Percentiles rank a stretch among this genome's conserved stretches.
Conservation (phyloP, 2,797 vertebrate species). For the Cheirogaleus major region DNA sequence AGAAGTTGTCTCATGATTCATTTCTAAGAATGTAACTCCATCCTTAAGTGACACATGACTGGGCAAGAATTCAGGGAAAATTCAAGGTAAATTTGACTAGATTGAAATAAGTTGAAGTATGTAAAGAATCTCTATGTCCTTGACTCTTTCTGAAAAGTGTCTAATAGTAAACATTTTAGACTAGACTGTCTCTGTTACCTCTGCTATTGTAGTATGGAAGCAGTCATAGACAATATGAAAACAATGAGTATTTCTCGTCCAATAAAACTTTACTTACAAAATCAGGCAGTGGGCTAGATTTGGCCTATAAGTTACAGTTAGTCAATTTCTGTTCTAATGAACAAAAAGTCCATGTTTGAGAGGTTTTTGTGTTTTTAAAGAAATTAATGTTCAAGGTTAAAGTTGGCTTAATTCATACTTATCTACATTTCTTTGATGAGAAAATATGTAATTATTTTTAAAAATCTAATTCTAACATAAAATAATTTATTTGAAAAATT, state of each 20-base stretch:
- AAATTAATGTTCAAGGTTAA: neutral
- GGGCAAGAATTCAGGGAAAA: neutral
- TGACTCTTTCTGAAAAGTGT: neutral
- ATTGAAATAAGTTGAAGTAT: neutral
- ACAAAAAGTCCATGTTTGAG: neutral
- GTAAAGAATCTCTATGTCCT: neutral
- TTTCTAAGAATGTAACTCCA: neutral
- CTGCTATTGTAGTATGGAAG: neutral
- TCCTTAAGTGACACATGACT: neutral
- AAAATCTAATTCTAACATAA: neutral
- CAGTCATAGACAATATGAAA: neutral
- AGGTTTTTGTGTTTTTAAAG: neutral
- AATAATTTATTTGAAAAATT: constrained; percentile 31
- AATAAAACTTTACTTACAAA: neutral
- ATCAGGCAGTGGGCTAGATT: neutral
- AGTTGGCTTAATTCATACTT: neutral
- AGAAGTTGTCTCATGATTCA: neutral
- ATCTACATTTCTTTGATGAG: neutral
- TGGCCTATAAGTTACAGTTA: neutral
- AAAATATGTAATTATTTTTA: neutral
- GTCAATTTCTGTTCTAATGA: neutral
- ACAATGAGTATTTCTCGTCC: neutral
- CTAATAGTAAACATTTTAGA: neutral
- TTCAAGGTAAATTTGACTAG: neutral
- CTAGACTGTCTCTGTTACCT: neutral